Percentiles rank a stretch among this genome's conserved stretches.
Evolutionary conservation across 2,888 invertebrate species (phyloP).

Genomic region (Campopleginae sp.): DNA sequence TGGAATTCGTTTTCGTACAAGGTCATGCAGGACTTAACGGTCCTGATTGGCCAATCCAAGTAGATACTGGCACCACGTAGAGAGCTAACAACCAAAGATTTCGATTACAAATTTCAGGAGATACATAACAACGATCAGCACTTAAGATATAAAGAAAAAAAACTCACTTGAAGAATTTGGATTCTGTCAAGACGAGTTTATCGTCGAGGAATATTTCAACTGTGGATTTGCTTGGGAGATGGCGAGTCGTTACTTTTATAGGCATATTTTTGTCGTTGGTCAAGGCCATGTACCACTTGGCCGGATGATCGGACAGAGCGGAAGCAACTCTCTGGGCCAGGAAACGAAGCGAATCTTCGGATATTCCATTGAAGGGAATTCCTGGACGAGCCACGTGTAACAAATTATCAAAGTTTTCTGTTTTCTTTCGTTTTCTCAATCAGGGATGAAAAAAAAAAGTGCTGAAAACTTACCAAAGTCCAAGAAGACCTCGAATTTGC

Average conservation of each 20-base stretch:
- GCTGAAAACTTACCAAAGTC: neutral
- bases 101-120: neutral
- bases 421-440: neutral
- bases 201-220: neutral
- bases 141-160: neutral
- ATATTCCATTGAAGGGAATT: neutral
- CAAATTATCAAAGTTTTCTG: neutral
- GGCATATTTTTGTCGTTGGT: neutral
- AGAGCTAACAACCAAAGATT: neutral
- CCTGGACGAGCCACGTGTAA: neutral
- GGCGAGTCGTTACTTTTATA: neutral
- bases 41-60: neutral
- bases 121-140: neutral
- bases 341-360: neutral
- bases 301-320: neutral
- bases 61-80: neutral
- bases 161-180: conserved; percentile 12
- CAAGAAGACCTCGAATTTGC: conserved; percentile 4
- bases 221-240: neutral
- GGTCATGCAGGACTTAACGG: neutral
- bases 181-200: neutral
- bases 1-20: conserved; percentile 6
- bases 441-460: neutral
- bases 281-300: neutral
- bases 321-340: neutral